These are phyloP conservation scores for Drosophila vallismaia DNA, from an alignment of 2,888 invertebrate species.

Conservation along the genomic window DNA sequence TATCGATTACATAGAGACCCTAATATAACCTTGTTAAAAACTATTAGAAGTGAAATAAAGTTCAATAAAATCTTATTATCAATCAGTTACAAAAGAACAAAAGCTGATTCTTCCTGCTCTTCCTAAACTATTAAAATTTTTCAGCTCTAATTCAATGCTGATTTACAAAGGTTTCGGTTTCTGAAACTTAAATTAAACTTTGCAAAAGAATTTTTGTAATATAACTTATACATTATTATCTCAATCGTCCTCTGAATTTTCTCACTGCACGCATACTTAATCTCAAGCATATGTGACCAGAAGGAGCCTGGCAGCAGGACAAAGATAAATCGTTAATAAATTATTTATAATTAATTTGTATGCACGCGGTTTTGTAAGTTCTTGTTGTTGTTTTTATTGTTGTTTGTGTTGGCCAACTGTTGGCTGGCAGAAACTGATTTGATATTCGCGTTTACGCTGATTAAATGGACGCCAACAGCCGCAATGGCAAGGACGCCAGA, in stretches of 20 bases:
- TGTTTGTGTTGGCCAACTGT: conserved; percentile 25
- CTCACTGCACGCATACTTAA: conserved; percentile 46
- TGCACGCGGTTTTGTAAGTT: conserved; percentile 61
- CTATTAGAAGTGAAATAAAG: too few species aligned
- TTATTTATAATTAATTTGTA: conserved; percentile 80
- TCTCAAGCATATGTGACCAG: conserved; percentile 63
- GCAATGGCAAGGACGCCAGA: conserved; percentile 8
- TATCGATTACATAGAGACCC: too few species aligned
- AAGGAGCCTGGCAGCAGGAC: conserved; percentile 44
- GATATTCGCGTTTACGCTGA: conserved; percentile 79
- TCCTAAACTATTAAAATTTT: too few species aligned
- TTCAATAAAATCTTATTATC: too few species aligned
- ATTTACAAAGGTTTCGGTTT: too few species aligned
- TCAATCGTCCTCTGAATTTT: background rate
- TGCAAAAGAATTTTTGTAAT: too few species aligned
- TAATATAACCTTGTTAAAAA: too few species aligned
- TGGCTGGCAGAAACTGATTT: conserved; percentile 63
- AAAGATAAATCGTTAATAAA: conserved; percentile 79
- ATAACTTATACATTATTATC: too few species aligned
- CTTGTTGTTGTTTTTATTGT: conserved; percentile 33
- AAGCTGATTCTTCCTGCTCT: too few species aligned
- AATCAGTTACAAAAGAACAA: too few species aligned
- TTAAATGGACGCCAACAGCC: conserved; percentile 68
- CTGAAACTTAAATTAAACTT: too few species aligned
- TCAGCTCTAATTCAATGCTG: too few species aligned